Base-by-base conservation (phyloP, 2,113 vertebrate genomes). In the Thunnus maccoyii region DNA sequence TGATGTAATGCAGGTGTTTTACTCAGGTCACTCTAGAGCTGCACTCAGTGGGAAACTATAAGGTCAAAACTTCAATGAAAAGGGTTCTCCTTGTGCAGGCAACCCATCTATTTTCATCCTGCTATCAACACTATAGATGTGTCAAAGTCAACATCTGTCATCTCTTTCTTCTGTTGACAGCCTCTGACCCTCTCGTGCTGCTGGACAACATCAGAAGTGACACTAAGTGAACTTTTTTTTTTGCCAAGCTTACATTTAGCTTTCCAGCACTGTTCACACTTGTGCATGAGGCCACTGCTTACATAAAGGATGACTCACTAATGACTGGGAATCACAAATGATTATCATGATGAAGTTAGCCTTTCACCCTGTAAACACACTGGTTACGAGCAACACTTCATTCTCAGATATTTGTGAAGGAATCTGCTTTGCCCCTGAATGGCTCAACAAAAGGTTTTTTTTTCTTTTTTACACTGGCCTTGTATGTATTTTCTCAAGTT, bases 291-390 rank as follows among this genome's bases (percentile, higher is more conserved):
- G 70, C 61, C 79, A 65, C 58, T 1, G 55, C 74, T 91, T 90
- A 89, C 82, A 86, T 92, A 89, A 93, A 84, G 8, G 18, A 77
- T 91, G 91, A 92, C 56, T 92, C 88, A 93, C 80, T 77, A 80
- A 86, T 85, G 69, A 89, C 71, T 44, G 65, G 71, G 36, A 85
- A 82, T 93, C 91, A 92, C 82, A 76, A 87, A 78, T 70, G 64
- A 92, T 93, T 88, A 91, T 80, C 74, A 14, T 89, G 86, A 92
- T 88, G 88, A 88, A 88, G 68, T 82, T 84, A 83, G 67, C 83
- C 82, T 86, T 88, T 89, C 66, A 84, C 73, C 30, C 55, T 69
- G 56, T 69, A 86, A 80, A 85, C 60, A 84, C 79, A 77, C 9
- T 72, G 67, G 36, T 72, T 66, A 60, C 62, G 17, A 57, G 69